Evolutionary conservation across 2,113 vertebrate species (phyloP).

Genomic region (Halichoeres trimaculatus): DNA sequence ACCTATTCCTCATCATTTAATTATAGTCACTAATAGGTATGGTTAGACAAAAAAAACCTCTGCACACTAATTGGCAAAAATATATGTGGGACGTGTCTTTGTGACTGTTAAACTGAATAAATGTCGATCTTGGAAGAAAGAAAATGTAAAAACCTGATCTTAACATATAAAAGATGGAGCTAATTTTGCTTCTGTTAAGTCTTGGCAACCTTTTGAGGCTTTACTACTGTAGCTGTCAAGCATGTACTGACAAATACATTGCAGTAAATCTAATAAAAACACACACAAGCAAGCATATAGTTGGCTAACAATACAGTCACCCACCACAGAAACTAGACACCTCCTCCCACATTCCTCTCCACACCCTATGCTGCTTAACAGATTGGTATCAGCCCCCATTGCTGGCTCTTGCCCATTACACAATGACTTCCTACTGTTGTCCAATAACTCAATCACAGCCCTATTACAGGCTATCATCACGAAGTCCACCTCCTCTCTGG

Average conservation of each 20-base stretch:
- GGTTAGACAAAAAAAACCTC: conserved; percentile 44
- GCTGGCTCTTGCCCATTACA: conserved; percentile 53
- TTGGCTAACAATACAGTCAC: conserved; percentile 62
- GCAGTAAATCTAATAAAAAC: conserved; percentile 64
- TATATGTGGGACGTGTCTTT: conserved; percentile 22
- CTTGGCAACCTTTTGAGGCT: conserved; percentile 17
- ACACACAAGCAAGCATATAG: conserved; percentile 25
- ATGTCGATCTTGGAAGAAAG: not conserved
- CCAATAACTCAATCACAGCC: conserved; percentile 66
- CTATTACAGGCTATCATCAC: conserved; percentile 54
- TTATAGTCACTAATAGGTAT: conserved; percentile 80
- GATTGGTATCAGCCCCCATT: conserved; percentile 71
- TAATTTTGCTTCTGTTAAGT: conserved; percentile 26
- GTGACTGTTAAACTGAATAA: not conserved
- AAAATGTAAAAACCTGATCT: conserved; percentile 25
- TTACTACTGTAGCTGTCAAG: conserved; percentile 54
- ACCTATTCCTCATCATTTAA: conserved; percentile 81
- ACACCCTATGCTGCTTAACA: conserved; percentile 75
- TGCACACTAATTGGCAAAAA: conserved; percentile 48
- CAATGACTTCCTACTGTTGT: conserved; percentile 64
- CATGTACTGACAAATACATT: conserved; percentile 43
- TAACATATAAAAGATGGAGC: conserved; percentile 8
- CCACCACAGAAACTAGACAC: conserved; percentile 72
- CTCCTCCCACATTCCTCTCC: conserved; percentile 73
- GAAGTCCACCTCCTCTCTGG: conserved; percentile 51